These are phyloP conservation scores for Diaprepes abbreviatus DNA, from an alignment of 2,888 invertebrate species.

Conservation along the genomic window DNA sequence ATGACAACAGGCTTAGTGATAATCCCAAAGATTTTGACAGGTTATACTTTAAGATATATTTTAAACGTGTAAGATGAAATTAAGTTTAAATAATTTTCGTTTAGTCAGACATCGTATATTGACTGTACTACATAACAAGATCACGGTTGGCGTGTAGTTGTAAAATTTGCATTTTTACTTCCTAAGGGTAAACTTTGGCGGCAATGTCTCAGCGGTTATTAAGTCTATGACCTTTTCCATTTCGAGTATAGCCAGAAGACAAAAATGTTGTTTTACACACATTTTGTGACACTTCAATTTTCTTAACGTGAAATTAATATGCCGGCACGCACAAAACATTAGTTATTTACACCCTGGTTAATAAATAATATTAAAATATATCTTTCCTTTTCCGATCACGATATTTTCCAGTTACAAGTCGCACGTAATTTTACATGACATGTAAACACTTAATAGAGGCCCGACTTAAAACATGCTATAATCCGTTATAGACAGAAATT, in stretches of 20 bases:
- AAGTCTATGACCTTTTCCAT: slow-evolving; percentile 57
- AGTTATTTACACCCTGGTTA: slow-evolving; percentile 29
- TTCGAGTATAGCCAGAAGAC: slow-evolving; percentile 57
- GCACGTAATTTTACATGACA: slow-evolving; percentile 44
- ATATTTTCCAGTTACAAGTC: slow-evolving; percentile 42
- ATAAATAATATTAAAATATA: slow-evolving; percentile 45
- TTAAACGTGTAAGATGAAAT: slow-evolving; percentile 28
- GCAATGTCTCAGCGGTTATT: slow-evolving; percentile 49
- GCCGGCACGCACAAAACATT: slow-evolving; percentile 47
- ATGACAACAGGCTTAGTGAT: slow-evolving; percentile 16
- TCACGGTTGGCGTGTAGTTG: slow-evolving; percentile 54
- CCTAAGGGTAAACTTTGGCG: slow-evolving; percentile 60
- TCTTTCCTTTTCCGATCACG: slow-evolving; percentile 37
- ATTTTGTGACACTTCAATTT: slow-evolving; percentile 61
- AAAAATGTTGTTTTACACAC: slow-evolving; percentile 58
- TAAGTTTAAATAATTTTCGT: slow-evolving; percentile 39
- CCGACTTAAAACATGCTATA: slow-evolving; percentile 41
- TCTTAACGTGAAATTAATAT: slow-evolving; percentile 53
- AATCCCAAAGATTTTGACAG: slow-evolving; percentile 25
- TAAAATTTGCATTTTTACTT: slow-evolving; percentile 61
- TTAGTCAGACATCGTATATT: slow-evolving; percentile 34
- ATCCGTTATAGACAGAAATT: slow-evolving; percentile 34
- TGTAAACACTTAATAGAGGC: slow-evolving; percentile 45
- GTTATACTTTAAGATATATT: slow-evolving; percentile 38
- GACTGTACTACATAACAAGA: slow-evolving; percentile 42